Percentiles rank a stretch among this genome's conserved stretches.
Conservation (phyloP, 1,140 invertebrate genomes). For the Macrostomum lignano region DNA sequence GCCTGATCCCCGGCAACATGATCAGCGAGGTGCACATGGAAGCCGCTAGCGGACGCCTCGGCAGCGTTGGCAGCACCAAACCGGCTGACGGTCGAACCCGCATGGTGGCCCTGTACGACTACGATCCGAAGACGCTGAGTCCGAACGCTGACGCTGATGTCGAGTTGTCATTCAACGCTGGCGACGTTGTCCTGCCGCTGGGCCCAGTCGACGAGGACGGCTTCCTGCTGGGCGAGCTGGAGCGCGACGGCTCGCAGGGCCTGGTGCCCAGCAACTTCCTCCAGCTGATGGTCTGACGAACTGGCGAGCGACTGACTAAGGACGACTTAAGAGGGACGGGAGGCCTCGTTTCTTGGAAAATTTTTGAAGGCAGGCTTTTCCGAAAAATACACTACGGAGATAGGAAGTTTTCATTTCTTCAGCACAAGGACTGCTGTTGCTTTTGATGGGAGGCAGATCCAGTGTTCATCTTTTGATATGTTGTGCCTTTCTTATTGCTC, state of each 20-base stretch:
- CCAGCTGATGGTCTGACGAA: too few species aligned
- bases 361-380: too few species aligned
- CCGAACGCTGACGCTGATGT: constrained; percentile 38
- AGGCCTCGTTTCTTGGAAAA: too few species aligned
- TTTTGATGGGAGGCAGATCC: too few species aligned
- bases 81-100: background rate
- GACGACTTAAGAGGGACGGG: too few species aligned
- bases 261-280: constrained; percentile 77
- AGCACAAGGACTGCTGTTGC: too few species aligned
- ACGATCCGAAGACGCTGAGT: constrained; percentile 84
- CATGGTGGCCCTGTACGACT: constrained; percentile 59
- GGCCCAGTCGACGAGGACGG: constrained; percentile 92
- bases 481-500: too few species aligned
- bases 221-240: constrained; percentile 59
- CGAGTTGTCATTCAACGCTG: constrained; percentile 68
- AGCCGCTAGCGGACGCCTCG: background rate
- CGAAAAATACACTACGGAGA: too few species aligned
- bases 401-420: too few species aligned
- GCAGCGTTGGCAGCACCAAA: background rate
- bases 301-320: too few species aligned
- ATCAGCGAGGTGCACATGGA: constrained; percentile 55
- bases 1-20: constrained; percentile 93
- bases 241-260: constrained; percentile 57
- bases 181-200: constrained; percentile 71
- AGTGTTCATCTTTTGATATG: too few species aligned